phyloP scores from a whole-genome alignment of 2,888 invertebrate genomes.

The Himalopsyche kuldschensis region DNA sequence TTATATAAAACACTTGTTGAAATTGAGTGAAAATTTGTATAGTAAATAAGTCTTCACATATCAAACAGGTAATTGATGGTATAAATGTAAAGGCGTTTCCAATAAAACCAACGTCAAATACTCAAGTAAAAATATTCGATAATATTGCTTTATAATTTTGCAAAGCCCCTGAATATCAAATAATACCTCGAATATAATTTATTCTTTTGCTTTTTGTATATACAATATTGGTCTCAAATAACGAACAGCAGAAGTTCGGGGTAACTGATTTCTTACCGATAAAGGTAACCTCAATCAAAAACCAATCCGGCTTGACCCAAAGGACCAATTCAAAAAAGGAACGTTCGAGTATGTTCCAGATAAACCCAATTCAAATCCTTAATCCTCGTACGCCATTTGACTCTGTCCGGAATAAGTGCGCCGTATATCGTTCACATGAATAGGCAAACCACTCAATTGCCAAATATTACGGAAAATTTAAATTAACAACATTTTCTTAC shows the following conservation, averaged over 20 bases:
- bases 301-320: constrained; percentile 36
- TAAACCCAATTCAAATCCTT: constrained; percentile 37
- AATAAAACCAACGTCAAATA: neutral
- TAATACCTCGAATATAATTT: neutral
- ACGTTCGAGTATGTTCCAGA: constrained; percentile 29
- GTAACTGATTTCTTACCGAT: constrained; percentile 33
- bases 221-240: neutral
- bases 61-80: no score
- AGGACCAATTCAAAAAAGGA: constrained; percentile 31
- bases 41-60: no score
- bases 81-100: neutral
- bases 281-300: constrained; percentile 38
- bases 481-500: neutral
- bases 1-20: no score
- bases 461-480: neutral
- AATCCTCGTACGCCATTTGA: constrained; percentile 32
- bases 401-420: constrained; percentile 4
- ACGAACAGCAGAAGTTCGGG: constrained; percentile 12
- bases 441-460: neutral
- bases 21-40: no score
- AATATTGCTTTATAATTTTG: neutral
- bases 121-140: neutral
- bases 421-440: neutral
- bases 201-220: neutral
- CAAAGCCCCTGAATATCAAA: neutral